Conservation (phyloP, 2,113 vertebrate genomes). For the Rhinopomastus cyanomelas region DNA sequence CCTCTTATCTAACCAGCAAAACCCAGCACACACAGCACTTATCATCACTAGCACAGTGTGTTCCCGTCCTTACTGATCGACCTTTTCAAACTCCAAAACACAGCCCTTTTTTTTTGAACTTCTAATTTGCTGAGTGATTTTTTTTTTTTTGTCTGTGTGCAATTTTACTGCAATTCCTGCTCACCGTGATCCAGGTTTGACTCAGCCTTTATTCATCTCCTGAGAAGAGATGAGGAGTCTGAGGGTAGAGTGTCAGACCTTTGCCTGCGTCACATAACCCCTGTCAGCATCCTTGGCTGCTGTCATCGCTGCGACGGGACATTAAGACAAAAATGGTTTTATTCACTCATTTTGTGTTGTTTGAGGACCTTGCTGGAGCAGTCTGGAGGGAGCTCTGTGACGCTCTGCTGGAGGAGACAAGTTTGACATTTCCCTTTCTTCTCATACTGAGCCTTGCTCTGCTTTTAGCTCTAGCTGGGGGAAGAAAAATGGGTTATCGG, state of each 20-base stretch:
- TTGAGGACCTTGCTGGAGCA: neutral
- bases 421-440: neutral
- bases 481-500: neutral
- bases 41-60: neutral
- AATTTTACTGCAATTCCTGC: neutral
- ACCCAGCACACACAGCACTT: neutral
- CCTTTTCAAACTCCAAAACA: neutral
- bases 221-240: neutral
- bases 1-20: neutral
- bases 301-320: neutral
- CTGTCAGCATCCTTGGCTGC: neutral
- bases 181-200: neutral
- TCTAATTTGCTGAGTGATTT: neutral
- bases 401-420: neutral
- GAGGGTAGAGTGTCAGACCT: neutral
- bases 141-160: neutral
- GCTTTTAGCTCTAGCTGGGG: neutral
- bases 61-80: neutral
- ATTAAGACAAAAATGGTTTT: neutral
- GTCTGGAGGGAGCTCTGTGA: neutral
- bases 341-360: neutral
- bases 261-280: neutral
- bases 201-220: slow-evolving; percentile 8
- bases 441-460: neutral
- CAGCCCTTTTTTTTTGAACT: no score